phyloP scores from a whole-genome alignment of 23 tunicate species.

The Styela plicata region DNA sequence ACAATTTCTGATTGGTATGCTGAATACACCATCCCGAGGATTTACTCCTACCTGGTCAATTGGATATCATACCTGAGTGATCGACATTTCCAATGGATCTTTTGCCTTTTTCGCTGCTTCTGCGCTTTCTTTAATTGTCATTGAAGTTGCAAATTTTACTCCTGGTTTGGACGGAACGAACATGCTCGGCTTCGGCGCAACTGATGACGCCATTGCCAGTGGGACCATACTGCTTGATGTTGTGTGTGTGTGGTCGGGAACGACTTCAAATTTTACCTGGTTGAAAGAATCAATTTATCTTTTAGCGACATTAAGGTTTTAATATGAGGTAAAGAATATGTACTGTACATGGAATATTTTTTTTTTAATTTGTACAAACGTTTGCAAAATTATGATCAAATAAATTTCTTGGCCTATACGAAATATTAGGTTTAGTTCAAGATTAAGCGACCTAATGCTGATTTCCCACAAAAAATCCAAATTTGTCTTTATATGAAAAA shows the following conservation, averaged over 20 bases:
- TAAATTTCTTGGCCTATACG: too few relatives aligned
- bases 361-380: too few relatives aligned
- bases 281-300: too few relatives aligned
- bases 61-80: slow-evolving; percentile 31
- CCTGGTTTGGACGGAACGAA: slow-evolving; percentile 20
- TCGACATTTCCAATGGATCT: slow-evolving; percentile 35
- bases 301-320: too few relatives aligned
- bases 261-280: slow-evolving; percentile 26
- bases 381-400: too few relatives aligned
- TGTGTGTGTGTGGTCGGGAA: slow-evolving; percentile 1
- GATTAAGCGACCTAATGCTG: too few relatives aligned
- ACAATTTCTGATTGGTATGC: too few relatives aligned
- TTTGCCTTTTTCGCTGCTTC: not conserved
- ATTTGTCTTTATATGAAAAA: too few relatives aligned
- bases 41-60: not conserved
- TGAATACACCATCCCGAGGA: not conserved
- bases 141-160: slow-evolving; percentile 37
- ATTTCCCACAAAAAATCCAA: too few relatives aligned
- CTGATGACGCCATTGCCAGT: not conserved
- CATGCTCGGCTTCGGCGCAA: not conserved
- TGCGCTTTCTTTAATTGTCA: slow-evolving; percentile 34
- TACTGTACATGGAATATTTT: too few relatives aligned
- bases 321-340: too few relatives aligned
- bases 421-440: too few relatives aligned
- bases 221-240: not conserved